Conservation (phyloP, 2,797 vertebrate genomes). For the Clarias laeviceps region DNA sequence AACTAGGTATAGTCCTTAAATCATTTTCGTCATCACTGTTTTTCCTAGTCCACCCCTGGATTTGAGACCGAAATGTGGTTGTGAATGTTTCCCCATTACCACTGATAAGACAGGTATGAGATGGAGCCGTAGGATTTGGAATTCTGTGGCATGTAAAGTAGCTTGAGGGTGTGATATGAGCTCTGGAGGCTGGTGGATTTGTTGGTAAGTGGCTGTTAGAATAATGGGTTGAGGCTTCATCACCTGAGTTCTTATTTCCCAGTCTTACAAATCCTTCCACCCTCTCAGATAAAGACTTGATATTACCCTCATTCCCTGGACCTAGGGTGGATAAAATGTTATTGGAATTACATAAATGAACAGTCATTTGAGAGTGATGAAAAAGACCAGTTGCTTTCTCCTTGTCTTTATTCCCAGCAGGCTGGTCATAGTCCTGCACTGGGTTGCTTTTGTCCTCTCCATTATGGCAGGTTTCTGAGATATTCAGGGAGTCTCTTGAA, state of each 20-base stretch:
- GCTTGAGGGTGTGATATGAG: slow-evolving; percentile 68
- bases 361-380: slow-evolving; percentile 74
- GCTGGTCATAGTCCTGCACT: slow-evolving; percentile 43
- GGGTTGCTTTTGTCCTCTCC: slow-evolving; percentile 18
- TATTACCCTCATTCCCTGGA: slow-evolving; percentile 7
- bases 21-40: slow-evolving; percentile 61
- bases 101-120: slow-evolving; percentile 42
- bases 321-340: slow-evolving; percentile 55
- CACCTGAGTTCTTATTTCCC: slow-evolving; percentile 56
- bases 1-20: slow-evolving; percentile 50
- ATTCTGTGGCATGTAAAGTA: slow-evolving; percentile 63
- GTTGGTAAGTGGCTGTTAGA: slow-evolving; percentile 57
- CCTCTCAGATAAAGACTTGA: slow-evolving; percentile 27
- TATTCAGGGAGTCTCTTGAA: slow-evolving; percentile 36
- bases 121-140: slow-evolving; percentile 62
- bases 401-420: slow-evolving; percentile 57
- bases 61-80: slow-evolving; percentile 61
- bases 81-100: slow-evolving; percentile 41
- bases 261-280: slow-evolving; percentile 17
- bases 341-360: neutral
- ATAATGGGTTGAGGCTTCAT: slow-evolving; percentile 48
- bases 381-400: slow-evolving; percentile 60
- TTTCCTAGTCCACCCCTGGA: slow-evolving; percentile 59
- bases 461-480: slow-evolving; percentile 34
- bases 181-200: slow-evolving; percentile 73